A percentile compares a stretch with the other conserved stretches of the same genome.
These are phyloP conservation scores for Arvicanthis niloticus DNA, from an alignment of 2,113 vertebrate genomes.

Conservation along the genomic window DNA sequence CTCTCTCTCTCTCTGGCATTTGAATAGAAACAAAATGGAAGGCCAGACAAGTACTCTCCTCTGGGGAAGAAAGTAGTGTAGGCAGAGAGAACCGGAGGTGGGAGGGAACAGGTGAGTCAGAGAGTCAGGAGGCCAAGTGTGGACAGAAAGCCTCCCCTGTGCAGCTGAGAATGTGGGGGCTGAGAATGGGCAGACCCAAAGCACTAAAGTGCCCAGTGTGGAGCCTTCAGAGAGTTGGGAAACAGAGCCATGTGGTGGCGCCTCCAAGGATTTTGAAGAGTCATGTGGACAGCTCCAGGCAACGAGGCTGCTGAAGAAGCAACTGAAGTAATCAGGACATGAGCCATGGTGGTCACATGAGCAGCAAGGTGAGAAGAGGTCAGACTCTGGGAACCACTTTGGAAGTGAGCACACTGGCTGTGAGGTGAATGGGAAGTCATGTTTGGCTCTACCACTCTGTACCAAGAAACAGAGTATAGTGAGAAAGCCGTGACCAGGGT, in stretches of 20 bases:
- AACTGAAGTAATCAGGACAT: neutral
- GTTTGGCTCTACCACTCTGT: neutral
- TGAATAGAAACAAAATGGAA: neutral
- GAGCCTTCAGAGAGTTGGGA: neutral
- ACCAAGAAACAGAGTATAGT: neutral
- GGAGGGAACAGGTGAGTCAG: neutral
- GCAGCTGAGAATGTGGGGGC: accelerated
- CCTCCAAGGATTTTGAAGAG: neutral
- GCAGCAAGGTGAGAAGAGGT: neutral
- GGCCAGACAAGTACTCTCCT: neutral
- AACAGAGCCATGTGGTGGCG: neutral
- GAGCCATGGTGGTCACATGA: neutral
- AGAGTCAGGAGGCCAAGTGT: neutral
- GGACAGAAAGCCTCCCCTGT: too few species aligned
- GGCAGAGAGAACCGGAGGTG: neutral
- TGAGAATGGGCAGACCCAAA: too few species aligned
- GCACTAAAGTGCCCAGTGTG: too few species aligned
- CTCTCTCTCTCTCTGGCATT: neutral
- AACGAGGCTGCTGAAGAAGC: neutral
- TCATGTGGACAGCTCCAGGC: neutral
- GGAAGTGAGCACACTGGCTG: neutral
- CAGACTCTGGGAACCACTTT: neutral
- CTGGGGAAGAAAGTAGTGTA: neutral
- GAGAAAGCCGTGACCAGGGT: neutral
- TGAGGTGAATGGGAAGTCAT: neutral